Conservation (phyloP, 2,113 vertebrate species). For the Zapus hudsonius region DNA sequence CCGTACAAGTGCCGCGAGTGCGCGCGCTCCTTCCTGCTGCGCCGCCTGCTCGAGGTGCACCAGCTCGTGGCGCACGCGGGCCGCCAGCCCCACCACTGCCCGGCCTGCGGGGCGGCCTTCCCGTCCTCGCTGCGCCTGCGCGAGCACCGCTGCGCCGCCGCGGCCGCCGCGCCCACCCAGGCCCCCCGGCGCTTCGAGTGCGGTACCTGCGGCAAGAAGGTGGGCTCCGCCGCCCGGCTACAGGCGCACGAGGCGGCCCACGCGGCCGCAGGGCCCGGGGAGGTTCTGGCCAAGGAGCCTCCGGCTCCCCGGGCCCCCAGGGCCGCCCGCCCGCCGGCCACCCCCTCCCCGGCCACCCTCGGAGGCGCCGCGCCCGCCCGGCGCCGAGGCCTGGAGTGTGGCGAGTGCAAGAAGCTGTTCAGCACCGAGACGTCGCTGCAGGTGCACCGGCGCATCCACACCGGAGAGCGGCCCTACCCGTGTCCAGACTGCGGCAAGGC, state of each 20-base stretch:
- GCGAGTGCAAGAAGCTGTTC: conserved; percentile 92
- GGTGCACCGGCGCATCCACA: conserved; percentile 94
- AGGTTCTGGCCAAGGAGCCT: conserved; percentile 87
- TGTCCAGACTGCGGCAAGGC: conserved; percentile 89
- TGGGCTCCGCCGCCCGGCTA: conserved; percentile 91
- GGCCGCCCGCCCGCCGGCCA: conserved; percentile 71
- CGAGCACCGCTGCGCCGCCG: conserved; percentile 90
- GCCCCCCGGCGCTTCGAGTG: conserved; percentile 89
- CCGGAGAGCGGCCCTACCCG: conserved; percentile 91
- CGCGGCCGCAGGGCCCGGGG: conserved; percentile 78
- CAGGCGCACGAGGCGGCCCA: conserved; percentile 86
- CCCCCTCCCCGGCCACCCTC: conserved; percentile 68
- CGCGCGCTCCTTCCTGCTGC: conserved; percentile 91
- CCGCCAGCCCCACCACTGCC: conserved; percentile 89
- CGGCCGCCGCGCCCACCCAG: conserved; percentile 83
- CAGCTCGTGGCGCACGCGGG: conserved; percentile 90
- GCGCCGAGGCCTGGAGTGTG: conserved; percentile 87
- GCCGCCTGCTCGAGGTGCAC: conserved; percentile 92
- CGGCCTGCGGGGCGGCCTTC: conserved; percentile 89
- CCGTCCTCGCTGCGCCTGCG: conserved; percentile 88
- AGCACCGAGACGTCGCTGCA: conserved; percentile 92
- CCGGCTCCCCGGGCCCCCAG: conserved; percentile 77
- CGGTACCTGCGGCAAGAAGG: conserved; percentile 92
- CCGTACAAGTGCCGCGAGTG: conserved; percentile 91
- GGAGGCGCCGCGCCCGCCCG: conserved; percentile 77